Base-by-base conservation (phyloP, 2,888 invertebrate species). In the Callinectes sapidus region DNA sequence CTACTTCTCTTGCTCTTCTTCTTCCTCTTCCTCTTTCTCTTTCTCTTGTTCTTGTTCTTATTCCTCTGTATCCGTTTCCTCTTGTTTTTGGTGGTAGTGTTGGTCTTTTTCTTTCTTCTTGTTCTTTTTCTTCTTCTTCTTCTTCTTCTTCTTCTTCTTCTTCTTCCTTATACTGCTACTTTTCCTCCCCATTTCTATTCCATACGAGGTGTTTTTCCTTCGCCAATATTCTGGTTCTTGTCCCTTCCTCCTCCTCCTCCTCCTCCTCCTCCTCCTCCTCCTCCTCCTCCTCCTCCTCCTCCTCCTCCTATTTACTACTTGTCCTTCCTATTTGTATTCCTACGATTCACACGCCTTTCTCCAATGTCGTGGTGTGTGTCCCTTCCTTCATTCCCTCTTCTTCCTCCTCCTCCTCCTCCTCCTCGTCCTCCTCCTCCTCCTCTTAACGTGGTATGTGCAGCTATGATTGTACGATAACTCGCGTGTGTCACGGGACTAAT, bases 381-480 rank as follows among this genome's bases (percentile, higher is more conserved):
- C n/a, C n/a, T 71, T 71, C 71, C 23, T 71, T 71, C 71, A 28
- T 71, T 71, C n/a, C 5, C 66, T 71, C 18, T 61, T 18, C n/a
- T 23, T 71, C 66, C 18, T 71, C 18, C 23, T 18, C 18, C n/a
- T 6, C 28, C 28, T 71, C 71, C 61, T 61, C 18, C 61, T 8
- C 23, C 71, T 71, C 28, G 2, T 71, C 23, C 28, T 71, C 71
- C 28, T 71, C 71, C 71, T 71, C 28, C 28, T 23, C n/a, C 71
- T 71, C 10, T 18, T 23, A 61, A 23, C 61, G 61, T 61, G 61
- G 61, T 71, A 28, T n/a, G 71, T 71, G 8, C 28, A 3, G 28
- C 71, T 18, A 71, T 71, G 71, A 71, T 71, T 71, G 71, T 71
- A 71, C 71, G 71, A 71, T 71, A 71, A 71, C 71, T 71, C 71